A percentile compares a stretch with the other conserved stretches of the same genome.
These are phyloP conservation scores for Chironomus tentans DNA, from an alignment of 2,888 invertebrate genomes.

Conservation along the genomic window DNA sequence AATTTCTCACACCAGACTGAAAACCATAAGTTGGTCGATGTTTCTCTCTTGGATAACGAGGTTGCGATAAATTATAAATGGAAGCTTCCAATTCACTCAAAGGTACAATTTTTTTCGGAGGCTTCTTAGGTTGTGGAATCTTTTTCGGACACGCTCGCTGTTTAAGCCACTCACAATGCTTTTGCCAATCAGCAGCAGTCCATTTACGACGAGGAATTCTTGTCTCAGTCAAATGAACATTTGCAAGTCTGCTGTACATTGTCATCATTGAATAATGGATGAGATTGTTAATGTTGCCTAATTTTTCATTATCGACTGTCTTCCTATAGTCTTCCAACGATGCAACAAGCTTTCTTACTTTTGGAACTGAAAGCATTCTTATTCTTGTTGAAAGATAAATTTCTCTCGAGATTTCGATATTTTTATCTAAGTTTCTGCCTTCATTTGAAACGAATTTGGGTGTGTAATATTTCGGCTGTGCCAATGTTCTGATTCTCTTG, in stretches of 20 bases:
- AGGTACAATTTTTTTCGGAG: conserved; percentile 30
- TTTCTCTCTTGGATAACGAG: neutral
- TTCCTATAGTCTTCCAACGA: neutral
- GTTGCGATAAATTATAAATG: neutral
- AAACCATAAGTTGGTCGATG: neutral
- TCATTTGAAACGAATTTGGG: neutral
- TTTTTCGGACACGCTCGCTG: conserved; percentile 36
- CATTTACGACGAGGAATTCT: conserved; percentile 33
- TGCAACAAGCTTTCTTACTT: neutral
- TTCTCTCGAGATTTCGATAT: neutral
- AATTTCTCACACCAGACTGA: neutral
- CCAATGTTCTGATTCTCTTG: neutral
- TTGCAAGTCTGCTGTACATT: conserved; percentile 37
- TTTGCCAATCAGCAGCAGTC: conserved; percentile 33
- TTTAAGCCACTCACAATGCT: conserved; percentile 32
- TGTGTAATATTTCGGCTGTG: neutral
- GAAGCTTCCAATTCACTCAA: neutral
- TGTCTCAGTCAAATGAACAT: conserved; percentile 32
- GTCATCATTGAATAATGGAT: conserved; percentile 32
- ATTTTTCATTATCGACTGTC: neutral
- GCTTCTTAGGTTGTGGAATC: conserved; percentile 29
- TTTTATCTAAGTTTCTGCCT: no score
- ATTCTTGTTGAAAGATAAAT: neutral
- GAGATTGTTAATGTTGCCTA: neutral
- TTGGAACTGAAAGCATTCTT: conserved; percentile 12